Conservation (phyloP, 2,888 invertebrate species). For the Notodonta ziczac region DNA sequence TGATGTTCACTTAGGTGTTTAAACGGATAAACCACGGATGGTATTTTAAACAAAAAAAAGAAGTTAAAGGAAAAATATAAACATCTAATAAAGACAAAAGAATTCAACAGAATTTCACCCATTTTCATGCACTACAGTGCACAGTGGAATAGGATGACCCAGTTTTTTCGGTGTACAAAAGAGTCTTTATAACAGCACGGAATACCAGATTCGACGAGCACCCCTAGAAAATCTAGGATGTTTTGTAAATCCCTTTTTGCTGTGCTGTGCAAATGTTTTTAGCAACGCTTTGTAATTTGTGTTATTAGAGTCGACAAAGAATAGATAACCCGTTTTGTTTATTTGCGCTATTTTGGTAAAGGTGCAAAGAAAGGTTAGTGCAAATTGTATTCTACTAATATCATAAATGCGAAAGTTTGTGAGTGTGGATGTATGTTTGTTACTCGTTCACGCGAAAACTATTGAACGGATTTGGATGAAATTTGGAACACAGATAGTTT, state of each 20-base stretch:
- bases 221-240: slow-evolving; percentile 42
- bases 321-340: background rate
- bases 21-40: too few relatives aligned
- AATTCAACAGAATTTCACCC: slow-evolving; percentile 11
- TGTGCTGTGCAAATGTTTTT: slow-evolving; percentile 34
- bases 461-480: too few relatives aligned
- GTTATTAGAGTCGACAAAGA: slow-evolving; percentile 13
- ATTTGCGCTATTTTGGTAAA: background rate
- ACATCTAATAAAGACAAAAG: background rate
- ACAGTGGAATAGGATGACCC: slow-evolving; percentile 62
- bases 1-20: too few relatives aligned
- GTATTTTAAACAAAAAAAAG: too few relatives aligned
- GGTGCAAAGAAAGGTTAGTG: background rate
- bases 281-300: slow-evolving; percentile 26
- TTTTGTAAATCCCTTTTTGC: slow-evolving; percentile 49
- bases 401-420: too few relatives aligned
- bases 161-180: slow-evolving; percentile 67
- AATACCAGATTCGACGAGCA: slow-evolving; percentile 63
- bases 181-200: slow-evolving; percentile 63
- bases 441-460: too few relatives aligned
- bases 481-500: too few relatives aligned
- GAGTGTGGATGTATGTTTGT: too few relatives aligned
- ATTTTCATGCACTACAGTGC: slow-evolving; percentile 50
- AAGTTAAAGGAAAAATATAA: too few relatives aligned
- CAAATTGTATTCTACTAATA: too few relatives aligned